Evolutionary conservation across 2,888 invertebrate genomes (phyloP), one percentile per base, ranked within the genome.

Genomic region (Drosophila picticornis): DNA sequence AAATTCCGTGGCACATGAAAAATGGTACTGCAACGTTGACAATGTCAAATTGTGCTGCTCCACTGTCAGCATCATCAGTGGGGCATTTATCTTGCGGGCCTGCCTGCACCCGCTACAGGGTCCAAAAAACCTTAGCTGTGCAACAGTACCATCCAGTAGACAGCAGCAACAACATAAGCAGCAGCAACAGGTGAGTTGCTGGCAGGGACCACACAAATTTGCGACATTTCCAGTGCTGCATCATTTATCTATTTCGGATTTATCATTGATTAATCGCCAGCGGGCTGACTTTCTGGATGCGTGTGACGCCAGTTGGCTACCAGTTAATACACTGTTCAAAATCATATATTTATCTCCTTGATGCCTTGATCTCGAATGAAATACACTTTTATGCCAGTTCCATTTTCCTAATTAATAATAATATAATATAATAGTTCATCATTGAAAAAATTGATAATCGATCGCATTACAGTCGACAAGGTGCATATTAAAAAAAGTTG

Each of bases 181-280:
- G 31, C 55, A 46, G 52, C 74, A 81, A 81, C 88, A 86, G 86
- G 84, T 84, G 88, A 84, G 76, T 82, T 71, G 81, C 65, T 56
- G 61, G 64, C 58, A 73, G 84, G 64, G 88, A 88, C 85, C 90
- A 88, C 90, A 90, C 85, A 85, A 71, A 81, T 75, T 77, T 72
- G 88, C 85, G 90, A 90, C 82, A 80, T 82, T 80, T 79, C 63
- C 69, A 71, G 73, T 74, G 80, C 75, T 69, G 81, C 72, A 81
- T 90, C 87, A 88, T 89, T 89, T 89, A 91, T 89, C 89, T 89
- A 88, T 90, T 90, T 89, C 89, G 89, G 89, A 89, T 89, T 89
- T 89, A 89, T 89, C 89, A 90, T 91, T 89, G 89, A 89, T 89
- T 89, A 89, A 89, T 89, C 91, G 91, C 84, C 77, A 80, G 72